Conservation (phyloP, 2,113 vertebrate species). For the Tinamus guttatus region DNA sequence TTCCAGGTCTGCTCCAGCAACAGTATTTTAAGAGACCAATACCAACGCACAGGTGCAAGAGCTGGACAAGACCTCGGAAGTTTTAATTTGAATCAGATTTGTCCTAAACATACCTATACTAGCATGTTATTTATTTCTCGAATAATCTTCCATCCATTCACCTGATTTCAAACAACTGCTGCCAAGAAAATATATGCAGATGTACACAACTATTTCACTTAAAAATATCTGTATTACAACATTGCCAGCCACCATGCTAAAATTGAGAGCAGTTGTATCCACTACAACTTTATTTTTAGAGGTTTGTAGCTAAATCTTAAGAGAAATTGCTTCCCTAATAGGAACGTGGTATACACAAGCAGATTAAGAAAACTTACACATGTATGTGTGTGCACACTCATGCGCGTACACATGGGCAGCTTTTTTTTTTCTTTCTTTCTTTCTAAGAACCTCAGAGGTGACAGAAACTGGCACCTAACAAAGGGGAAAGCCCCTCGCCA, state of each 20-base stretch:
- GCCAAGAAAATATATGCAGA: background rate
- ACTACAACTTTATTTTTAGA: background rate
- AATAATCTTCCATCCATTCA: background rate
- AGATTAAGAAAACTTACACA: background rate
- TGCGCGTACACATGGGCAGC: too few relatives aligned
- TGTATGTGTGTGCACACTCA: background rate
- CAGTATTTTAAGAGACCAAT: background rate
- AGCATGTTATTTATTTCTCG: background rate
- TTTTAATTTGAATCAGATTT: background rate
- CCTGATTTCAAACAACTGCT: background rate
- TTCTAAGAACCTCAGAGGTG: background rate
- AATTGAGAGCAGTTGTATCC: background rate
- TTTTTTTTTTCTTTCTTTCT: too few relatives aligned
- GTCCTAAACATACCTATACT: background rate
- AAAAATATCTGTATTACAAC: background rate
- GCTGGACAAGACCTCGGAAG: background rate
- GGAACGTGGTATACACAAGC: background rate
- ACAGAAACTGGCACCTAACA: background rate
- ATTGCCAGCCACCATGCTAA: background rate
- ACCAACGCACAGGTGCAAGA: background rate
- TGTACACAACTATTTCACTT: background rate
- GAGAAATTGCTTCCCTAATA: background rate
- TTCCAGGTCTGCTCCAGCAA: background rate
- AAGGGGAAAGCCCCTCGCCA: background rate
- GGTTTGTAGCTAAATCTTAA: background rate